Conservation (phyloP, 2,888 invertebrate species). For the Eristalis arbustorum region DNA sequence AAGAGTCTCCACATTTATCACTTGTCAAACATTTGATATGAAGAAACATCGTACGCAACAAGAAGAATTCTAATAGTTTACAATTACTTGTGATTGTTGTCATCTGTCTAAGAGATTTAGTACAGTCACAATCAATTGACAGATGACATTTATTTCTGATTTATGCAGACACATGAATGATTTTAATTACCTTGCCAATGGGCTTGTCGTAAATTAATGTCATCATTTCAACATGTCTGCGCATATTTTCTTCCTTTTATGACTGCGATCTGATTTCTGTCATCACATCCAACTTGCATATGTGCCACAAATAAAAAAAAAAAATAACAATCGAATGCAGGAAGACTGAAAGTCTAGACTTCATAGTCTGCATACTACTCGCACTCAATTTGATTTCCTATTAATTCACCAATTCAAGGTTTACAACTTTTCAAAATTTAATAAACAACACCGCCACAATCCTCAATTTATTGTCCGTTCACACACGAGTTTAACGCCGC, state of each 20-base stretch:
- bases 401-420: background rate
- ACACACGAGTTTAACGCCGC: background rate
- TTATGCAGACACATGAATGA: background rate
- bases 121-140: background rate
- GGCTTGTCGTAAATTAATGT: background rate
- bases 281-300: background rate
- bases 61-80: no score
- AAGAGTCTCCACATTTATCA: no score
- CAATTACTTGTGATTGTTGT: background rate
- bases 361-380: background rate
- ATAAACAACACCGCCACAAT: background rate
- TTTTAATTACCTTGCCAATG: background rate
- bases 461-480: background rate
- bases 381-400: background rate
- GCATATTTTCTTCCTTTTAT: background rate
- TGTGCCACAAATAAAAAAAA: background rate
- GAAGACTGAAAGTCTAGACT: background rate
- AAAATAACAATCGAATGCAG: background rate
- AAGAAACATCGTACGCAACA: no score
- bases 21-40: no score
- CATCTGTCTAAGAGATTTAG: background rate
- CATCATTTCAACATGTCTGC: background rate
- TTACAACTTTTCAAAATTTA: background rate
- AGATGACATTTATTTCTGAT: background rate
- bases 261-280: background rate